Percentiles rank a stretch among this genome's conserved stretches.
These are phyloP conservation scores for Aromia moschata DNA, from an alignment of 2,888 invertebrate genomes.

Conservation along the genomic window DNA sequence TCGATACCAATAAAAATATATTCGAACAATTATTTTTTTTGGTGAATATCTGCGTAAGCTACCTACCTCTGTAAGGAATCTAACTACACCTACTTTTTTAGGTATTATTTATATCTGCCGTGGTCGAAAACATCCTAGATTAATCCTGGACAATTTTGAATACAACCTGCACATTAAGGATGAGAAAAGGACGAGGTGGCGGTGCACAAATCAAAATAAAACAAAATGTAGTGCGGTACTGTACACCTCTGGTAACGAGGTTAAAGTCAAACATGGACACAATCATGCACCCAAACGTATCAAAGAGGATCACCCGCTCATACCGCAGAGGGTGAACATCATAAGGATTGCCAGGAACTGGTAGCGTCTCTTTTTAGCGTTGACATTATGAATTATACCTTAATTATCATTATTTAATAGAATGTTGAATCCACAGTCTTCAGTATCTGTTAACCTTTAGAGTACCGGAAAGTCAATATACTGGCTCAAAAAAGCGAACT, in stretches of 20 bases:
- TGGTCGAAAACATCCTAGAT: constrained; percentile 45
- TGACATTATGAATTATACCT: no score
- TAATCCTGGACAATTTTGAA: constrained; percentile 43
- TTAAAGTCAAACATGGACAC: constrained; percentile 40
- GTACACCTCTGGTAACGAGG: constrained; percentile 41
- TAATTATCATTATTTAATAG: no score
- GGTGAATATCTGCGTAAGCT: no score
- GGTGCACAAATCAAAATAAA: constrained; percentile 40
- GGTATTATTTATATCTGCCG: constrained; percentile 28
- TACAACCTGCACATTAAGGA: constrained; percentile 42
- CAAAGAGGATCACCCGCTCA: constrained; percentile 20
- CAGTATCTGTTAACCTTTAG: no score
- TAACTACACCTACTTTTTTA: constrained; percentile 4
- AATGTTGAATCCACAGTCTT: no score
- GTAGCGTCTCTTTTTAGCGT: no score
- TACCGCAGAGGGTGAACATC: constrained; percentile 35
- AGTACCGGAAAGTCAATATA: no score
- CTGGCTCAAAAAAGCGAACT: no score
- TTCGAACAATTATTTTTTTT: no score
- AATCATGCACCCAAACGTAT: constrained; percentile 41
- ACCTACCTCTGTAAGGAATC: no score
- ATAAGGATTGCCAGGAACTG: constrained; percentile 13
- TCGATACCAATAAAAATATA: no score
- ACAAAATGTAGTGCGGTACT: constrained; percentile 41
- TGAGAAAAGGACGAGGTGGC: constrained; percentile 41